Evolutionary conservation across 2,113 vertebrate genomes (phyloP), one percentile per base, ranked within the genome.

Genomic region (Electrona antarctica): DNA sequence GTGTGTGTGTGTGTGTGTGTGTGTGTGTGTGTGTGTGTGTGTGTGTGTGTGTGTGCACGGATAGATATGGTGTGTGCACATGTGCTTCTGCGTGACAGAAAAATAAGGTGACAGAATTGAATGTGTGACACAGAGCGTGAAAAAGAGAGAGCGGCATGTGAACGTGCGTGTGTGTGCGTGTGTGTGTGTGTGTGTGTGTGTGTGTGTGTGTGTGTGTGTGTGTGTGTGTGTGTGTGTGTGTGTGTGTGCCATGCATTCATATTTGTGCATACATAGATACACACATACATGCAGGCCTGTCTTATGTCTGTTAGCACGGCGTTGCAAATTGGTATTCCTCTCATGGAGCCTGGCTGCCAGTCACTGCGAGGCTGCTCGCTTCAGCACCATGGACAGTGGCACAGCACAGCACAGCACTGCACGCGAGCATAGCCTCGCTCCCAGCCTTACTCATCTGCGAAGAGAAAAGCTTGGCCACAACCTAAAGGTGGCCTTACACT

Each of bases 341-440:
- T 77, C 70, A 41, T 67, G 48, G 41, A 58, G 58, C 70, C 52
- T 63, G 67, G 70, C 56, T 67, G 77, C 41, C 67, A 71, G 70
- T 80, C 70, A 77, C 62, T 75, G 71, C 70, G 1, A 0, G 14
- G 3, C 48, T 79, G 51, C 54, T 33, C 10, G 49, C 74, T 81
- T 76, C 84, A 91, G 86, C 68, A 89, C 90, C 90, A 87, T 7
- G 73, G 90, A 89, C 76, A 93, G 91, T 0, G 74, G 75, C 90
- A 62, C 3, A 41, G 33, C 33, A 41, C 33, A 41, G 33, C 33
- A 6, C 5, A 13, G 58, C 9, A 21, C 21, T 21, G 21, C 21
- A 21, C 21, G 21, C 2, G 21, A 21, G 21, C 21, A 21, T 21
- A 21, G 21, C 21, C 21, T 21, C 21, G 21, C 21, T 21, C 21